Base-by-base conservation (phyloP, 1,140 invertebrate genomes). In the Anastrepha ludens region DNA sequence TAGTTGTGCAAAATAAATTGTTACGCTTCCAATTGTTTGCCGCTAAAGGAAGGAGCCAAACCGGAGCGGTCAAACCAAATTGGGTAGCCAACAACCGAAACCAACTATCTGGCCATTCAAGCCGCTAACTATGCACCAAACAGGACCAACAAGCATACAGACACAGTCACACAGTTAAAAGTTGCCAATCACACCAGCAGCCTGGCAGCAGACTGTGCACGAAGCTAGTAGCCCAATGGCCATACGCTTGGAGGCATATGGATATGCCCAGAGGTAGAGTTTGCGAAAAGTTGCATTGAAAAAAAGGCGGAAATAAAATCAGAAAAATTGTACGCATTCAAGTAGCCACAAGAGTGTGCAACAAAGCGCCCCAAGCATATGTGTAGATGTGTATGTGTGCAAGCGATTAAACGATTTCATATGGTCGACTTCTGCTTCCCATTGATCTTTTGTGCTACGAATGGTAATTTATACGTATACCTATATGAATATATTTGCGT, bases 381-480 rank as follows among this genome's bases (percentile, higher is more conserved):
- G 64, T 29, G 29, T 29, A 29, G 29, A 67, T 67, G 29, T 29
- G 64, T 41, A 39, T 29, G n/a, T 67, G 64, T 41, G 64, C 65
- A 67, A 67, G 65, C 65, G 65, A 67, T 67, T 67, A 67, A 67
- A 15, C 65, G 65, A 67, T 67, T 67, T 67, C 65, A 41, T 67
- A 67, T 41, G 65, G 65, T 67, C 65, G 65, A 67, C 65, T 67
- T 67, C 11, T 41, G 20, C 29, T 67, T 67, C 20, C 39, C 65
- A 67, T 67, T 67, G 65, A 41, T 41, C 65, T 67, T 67, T 67
- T 41, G 65, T 67, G 39, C 29, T 11, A 11, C 65, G 11, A 67
- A 67, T 67, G 65, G 20, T 67, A 67, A 67, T 67, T 67, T 67
- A 67, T 41, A 67, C 29, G 39, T 67, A 11, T 41, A 11, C 29